Percentiles rank a stretch among this genome's conserved stretches.
Conservation (phyloP, 23 tunicate species). For the Phallusia fumigata region DNA sequence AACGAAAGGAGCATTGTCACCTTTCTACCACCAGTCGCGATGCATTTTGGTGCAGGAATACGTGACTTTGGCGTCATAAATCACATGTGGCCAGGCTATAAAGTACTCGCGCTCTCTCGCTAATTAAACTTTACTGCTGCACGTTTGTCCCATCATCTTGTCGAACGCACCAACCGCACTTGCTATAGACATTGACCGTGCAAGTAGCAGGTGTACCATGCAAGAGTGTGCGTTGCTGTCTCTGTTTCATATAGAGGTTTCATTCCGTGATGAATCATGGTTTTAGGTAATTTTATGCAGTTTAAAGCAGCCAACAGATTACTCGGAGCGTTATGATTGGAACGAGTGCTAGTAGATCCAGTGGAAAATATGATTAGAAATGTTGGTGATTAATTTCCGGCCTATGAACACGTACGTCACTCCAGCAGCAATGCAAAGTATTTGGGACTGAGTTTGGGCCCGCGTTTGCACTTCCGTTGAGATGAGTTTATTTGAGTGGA, state of each 20-base stretch:
- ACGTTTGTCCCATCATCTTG: background rate
- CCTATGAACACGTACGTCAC: too few species aligned
- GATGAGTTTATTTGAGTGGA: too few species aligned
- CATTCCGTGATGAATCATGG: too few species aligned
- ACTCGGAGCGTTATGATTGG: too few species aligned
- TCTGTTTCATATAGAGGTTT: background rate
- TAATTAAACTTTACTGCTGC: constrained; percentile 9
- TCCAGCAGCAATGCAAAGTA: too few species aligned
- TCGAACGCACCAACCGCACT: background rate
- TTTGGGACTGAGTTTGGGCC: too few species aligned
- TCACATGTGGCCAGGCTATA: background rate
- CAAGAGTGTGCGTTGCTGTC: background rate
- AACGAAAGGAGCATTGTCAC: background rate
- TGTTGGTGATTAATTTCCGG: too few species aligned
- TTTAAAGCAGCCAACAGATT: too few species aligned
- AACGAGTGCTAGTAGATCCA: too few species aligned
- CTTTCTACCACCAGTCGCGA: background rate
- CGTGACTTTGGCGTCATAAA: background rate
- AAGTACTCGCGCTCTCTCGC: background rate
- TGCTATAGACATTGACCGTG: background rate
- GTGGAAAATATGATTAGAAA: too few species aligned
- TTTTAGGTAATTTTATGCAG: too few species aligned
- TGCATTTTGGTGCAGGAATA: background rate
- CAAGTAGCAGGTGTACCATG: background rate
- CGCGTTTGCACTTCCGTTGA: too few species aligned